phyloP scores from a whole-genome alignment of 2,113 vertebrate species.

The Cacatua alba region DNA sequence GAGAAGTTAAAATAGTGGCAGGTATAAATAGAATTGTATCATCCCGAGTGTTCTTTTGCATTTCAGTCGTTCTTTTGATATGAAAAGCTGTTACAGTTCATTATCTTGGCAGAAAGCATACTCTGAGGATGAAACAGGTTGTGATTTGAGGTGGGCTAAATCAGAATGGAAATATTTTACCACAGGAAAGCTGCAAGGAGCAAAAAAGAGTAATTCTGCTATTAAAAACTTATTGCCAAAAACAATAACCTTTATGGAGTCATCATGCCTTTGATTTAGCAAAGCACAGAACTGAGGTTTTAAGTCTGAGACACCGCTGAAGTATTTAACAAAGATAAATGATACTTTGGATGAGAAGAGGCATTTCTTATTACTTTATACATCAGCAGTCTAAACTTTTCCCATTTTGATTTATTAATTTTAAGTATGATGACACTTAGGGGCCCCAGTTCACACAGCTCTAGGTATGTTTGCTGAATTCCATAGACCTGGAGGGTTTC shows the following conservation, averaged over 20 bases:
- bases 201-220: constrained; percentile 10
- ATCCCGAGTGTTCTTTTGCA: background rate
- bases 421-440: constrained; percentile 14
- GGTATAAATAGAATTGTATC: background rate
- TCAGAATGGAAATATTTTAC: background rate
- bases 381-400: constrained; percentile 13
- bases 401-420: constrained; percentile 52
- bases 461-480: background rate
- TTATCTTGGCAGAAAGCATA: constrained; percentile 25
- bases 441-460: background rate
- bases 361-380: background rate
- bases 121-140: constrained; percentile 10
- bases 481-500: background rate
- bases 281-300: background rate
- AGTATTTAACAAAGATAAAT: constrained; percentile 58
- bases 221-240: constrained; percentile 45
- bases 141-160: constrained; percentile 9
- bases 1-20: background rate
- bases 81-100: background rate
- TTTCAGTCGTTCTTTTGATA: constrained; percentile 11
- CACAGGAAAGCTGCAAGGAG: background rate
- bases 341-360: constrained; percentile 10
- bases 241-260: constrained; percentile 46
- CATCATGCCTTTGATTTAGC: constrained; percentile 17
- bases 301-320: background rate